phyloP scores from a whole-genome alignment of 2,888 invertebrate species.

The Amblyjoppa proteus region DNA sequence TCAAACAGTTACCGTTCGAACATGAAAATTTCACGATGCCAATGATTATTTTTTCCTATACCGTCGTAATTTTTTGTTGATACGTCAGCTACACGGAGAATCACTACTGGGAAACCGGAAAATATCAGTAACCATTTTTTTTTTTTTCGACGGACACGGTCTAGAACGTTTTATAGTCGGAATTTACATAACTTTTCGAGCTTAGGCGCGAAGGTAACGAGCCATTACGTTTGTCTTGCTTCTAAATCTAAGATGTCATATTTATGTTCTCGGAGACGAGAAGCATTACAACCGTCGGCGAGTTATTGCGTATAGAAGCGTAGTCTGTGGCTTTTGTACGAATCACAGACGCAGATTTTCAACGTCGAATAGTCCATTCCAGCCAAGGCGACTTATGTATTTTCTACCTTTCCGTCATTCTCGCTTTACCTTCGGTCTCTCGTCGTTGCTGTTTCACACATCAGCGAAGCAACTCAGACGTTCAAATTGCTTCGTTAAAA shows the following conservation, averaged over 20 bases:
- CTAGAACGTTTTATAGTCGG: neutral
- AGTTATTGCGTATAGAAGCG: slow-evolving; percentile 8
- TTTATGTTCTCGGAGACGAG: neutral
- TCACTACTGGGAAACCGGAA: neutral
- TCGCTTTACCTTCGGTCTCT: slow-evolving; percentile 12
- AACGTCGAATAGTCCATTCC: neutral
- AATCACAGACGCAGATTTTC: slow-evolving; percentile 19
- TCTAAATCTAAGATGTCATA: slow-evolving; percentile 18
- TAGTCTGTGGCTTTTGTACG: neutral
- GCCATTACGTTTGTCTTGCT: slow-evolving; percentile 8
- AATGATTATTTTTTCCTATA: too few species aligned
- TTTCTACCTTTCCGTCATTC: slow-evolving; percentile 28
- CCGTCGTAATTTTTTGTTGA: too few species aligned
- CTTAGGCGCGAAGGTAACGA: neutral
- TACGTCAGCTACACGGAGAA: neutral
- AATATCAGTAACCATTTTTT: neutral
- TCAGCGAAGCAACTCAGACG: slow-evolving; percentile 71
- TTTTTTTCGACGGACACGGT: neutral
- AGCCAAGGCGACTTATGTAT: slow-evolving; percentile 30
- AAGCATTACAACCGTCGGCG: neutral
- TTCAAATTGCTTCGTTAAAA: slow-evolving; percentile 78
- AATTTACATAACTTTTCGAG: neutral
- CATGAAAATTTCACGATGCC: too few species aligned
- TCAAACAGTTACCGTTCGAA: too few species aligned
- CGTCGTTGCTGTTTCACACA: slow-evolving; percentile 31